Evolutionary conservation across 2,888 invertebrate species (phyloP).

Genomic region (Patella depressa): DNA sequence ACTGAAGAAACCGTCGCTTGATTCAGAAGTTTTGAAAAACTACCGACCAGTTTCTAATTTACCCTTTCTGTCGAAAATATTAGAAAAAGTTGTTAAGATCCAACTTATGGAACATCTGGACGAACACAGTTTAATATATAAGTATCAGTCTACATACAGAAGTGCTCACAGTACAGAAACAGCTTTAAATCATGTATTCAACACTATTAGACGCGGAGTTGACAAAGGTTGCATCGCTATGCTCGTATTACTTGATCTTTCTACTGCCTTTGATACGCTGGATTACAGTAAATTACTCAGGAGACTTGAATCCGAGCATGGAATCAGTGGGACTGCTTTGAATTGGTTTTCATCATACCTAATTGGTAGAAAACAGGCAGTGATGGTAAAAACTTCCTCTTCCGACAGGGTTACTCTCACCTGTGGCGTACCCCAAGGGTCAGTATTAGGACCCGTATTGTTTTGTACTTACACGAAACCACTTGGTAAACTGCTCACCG

Average conservation of each 20-base stretch:
- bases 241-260: constrained; percentile 34
- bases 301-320: constrained; percentile 18
- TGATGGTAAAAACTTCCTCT: constrained; percentile 17
- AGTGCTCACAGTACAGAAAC: constrained; percentile 18
- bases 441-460: constrained; percentile 26
- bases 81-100: neutral
- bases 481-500: constrained; percentile 31
- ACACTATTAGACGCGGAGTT: constrained; percentile 8
- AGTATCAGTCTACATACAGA: constrained; percentile 19
- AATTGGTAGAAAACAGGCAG: constrained; percentile 26
- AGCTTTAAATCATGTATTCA: neutral
- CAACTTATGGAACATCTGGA: neutral
- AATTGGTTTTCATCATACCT: constrained; percentile 32
- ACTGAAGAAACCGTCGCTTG: no score
- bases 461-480: constrained; percentile 27
- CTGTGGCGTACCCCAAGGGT: constrained; percentile 4
- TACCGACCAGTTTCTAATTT: no score
- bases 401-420: constrained; percentile 3
- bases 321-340: constrained; percentile 26
- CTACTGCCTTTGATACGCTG: constrained; percentile 37
- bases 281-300: constrained; percentile 29
- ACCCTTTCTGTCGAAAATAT: no score
- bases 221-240: constrained; percentile 28
- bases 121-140: neutral
- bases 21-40: no score